These are phyloP conservation scores for Hippoglossus stenolepis DNA, from an alignment of 2,113 vertebrate species.

Conservation along the genomic window DNA sequence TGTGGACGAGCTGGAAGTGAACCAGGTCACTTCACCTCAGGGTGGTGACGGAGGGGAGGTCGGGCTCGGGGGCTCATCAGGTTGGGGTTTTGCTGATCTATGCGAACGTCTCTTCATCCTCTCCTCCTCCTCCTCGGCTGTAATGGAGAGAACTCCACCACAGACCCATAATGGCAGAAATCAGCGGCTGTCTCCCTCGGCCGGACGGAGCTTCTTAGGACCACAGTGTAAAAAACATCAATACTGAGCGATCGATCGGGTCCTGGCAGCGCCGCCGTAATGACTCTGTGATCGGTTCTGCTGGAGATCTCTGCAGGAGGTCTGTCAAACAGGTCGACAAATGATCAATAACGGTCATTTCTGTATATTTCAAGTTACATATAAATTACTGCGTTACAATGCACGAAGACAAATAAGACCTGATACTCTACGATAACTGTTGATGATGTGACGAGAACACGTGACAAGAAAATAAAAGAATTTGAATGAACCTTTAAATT, in stretches of 20 bases:
- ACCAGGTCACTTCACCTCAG: neutral
- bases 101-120: constrained; percentile 7
- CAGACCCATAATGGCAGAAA: constrained; percentile 25
- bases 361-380: too few relatives aligned
- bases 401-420: too few relatives aligned
- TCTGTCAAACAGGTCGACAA: neutral
- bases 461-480: too few relatives aligned
- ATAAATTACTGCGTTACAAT: too few relatives aligned
- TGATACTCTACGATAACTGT: too few relatives aligned
- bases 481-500: too few relatives aligned
- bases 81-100: constrained; percentile 3
- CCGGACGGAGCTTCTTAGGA: constrained; percentile 12
- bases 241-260: constrained; percentile 30
- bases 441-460: too few relatives aligned
- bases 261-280: constrained; percentile 19
- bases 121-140: constrained; percentile 4
- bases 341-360: too few relatives aligned
- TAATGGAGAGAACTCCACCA: constrained; percentile 30
- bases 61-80: too few relatives aligned
- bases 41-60: neutral
- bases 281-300: constrained; percentile 22
- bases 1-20: too few relatives aligned
- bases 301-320: neutral
- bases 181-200: constrained; percentile 24
- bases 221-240: constrained; percentile 31